Evolutionary conservation across 2,888 invertebrate genomes (phyloP), one percentile per base, ranked within the genome.

Genomic region (Sturmia bella): DNA sequence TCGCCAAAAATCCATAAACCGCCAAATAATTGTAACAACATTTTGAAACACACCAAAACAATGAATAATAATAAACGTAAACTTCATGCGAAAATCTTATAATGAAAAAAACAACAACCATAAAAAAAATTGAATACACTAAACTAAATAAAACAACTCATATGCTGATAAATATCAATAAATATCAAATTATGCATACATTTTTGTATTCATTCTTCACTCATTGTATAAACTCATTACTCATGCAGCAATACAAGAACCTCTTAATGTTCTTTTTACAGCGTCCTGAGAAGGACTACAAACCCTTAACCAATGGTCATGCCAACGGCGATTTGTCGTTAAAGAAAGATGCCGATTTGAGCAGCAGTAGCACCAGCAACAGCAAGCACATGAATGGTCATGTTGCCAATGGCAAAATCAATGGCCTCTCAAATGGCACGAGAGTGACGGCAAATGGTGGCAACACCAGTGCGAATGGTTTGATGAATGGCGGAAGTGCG

Each of bases 211-310:
- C 5, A 32, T 7, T 32, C 48, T 41, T 61, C 37, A 37, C 32
- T n/a, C 11, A 21, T 12, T 45, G n/a, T 76, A 43, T 32, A 50
- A 68, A 45, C 15, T 19, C 17, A 48, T 19, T 19, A 15, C 4
- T 4, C 39, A 61, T 59, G 75, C 83, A 87, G 87, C 84, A 87
- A 84, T 86, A 87, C 80, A 87, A 87, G 85, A 87, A 87, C 69
- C 81, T 87, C 78, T 84, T 87, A 80, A 87, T 87, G 87, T 87
- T 87, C 86, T 85, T 87, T 75, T 85, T 87, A 83, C 87, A 87
- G 84, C 86, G 86, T 64, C 85, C 86, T 52, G 85, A 86, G 43
- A 87, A 87, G 72, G 72, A 72, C 52, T 83, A 83, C 41, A 80
- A 84, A n/a, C 32, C 52, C 0, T 37, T 79, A 72, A 48, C 57